Evolutionary conservation across 2,888 invertebrate genomes (phyloP), one percentile per base, ranked within the genome.

Genomic region (Pherbina coryleti): DNA sequence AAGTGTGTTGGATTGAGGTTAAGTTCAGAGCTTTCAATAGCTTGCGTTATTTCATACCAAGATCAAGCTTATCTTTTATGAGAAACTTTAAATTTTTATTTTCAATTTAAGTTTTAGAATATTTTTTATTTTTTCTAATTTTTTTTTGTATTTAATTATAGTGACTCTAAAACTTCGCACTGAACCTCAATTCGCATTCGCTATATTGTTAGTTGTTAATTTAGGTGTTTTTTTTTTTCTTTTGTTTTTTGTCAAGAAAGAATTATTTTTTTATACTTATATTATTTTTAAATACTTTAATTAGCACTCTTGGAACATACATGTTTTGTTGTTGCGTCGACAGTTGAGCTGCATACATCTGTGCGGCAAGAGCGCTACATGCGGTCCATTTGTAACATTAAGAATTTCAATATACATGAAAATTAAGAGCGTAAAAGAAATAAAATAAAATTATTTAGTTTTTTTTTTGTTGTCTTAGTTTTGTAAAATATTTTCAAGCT

Each of bases 291-390:
- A 22, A 79, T 80, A 82, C 78, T 81, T 76, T 67, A 60, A 81
- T 82, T 73, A 25, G 49, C 22, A 60, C 51, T 78, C 69, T 77
- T 81, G 79, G 79, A 83, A 95, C 96, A 93, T 96, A 96, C 96
- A 96, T 96, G 93, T 95, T 94, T 93, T 96, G 96, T 93, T 96
- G 96, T 92, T 96, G 96, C 92, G 95, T 94, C 91, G 95, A 95
- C 91, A 95, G 94, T 93, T 96, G 96, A 92, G 93, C 94, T 91
- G 95, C 96, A 93, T 95, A 95, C 96, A 96, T 96, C 95, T 96
- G 96, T 93, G 96, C 95, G 94, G 96, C 96, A 93, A 96, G 96
- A 94, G 96, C 96, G 95, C 96, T 96, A 95, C 85, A 85, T 83
- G 83, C 81, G 79, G 81, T 85, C 76, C 25, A 83, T 81, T 80